Evolutionary conservation across 2,797 vertebrate species (phyloP).

Genomic region (Naso thynnoides): DNA sequence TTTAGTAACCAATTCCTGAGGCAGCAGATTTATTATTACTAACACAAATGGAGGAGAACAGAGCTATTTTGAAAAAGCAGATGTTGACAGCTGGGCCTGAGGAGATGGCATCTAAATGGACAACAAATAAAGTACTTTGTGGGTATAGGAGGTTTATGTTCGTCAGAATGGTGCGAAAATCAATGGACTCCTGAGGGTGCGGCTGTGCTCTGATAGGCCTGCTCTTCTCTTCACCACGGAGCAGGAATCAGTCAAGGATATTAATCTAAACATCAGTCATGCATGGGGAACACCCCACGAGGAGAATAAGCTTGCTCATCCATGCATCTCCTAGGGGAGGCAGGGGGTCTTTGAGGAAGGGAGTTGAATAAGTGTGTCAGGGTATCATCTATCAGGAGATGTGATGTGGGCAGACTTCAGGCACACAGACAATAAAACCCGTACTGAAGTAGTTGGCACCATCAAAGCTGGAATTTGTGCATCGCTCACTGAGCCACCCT

Average conservation of each 20-base stretch:
- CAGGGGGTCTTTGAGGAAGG: constrained; percentile 47
- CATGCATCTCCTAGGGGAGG: constrained; percentile 73
- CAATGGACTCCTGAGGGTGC: constrained; percentile 70
- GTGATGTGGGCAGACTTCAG: constrained; percentile 66
- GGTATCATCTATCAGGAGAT: constrained; percentile 69
- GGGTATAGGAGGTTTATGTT: constrained; percentile 59
- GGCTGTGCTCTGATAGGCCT: constrained; percentile 62
- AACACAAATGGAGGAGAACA: not conserved
- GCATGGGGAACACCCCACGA: constrained; percentile 82
- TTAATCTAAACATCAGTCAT: constrained; percentile 85
- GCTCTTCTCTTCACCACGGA: constrained; percentile 59
- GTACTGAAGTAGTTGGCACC: constrained; percentile 63
- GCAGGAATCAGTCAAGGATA: constrained; percentile 81
- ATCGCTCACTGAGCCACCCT: constrained; percentile 48
- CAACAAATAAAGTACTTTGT: constrained; percentile 63
- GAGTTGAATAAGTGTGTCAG: constrained; percentile 66
- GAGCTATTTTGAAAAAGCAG: constrained; percentile 18
- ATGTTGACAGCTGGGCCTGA: constrained; percentile 35
- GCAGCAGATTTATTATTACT: not conserved
- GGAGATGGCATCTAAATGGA: constrained; percentile 51
- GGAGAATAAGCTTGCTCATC: constrained; percentile 81
- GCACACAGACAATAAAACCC: constrained; percentile 60
- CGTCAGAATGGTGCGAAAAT: constrained; percentile 69
- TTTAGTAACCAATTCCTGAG: constrained; percentile 14
- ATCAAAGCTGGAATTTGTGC: constrained; percentile 56